Evolutionary conservation across 2,888 invertebrate species (phyloP).

Genomic region (Eupithecia vulgata): DNA sequence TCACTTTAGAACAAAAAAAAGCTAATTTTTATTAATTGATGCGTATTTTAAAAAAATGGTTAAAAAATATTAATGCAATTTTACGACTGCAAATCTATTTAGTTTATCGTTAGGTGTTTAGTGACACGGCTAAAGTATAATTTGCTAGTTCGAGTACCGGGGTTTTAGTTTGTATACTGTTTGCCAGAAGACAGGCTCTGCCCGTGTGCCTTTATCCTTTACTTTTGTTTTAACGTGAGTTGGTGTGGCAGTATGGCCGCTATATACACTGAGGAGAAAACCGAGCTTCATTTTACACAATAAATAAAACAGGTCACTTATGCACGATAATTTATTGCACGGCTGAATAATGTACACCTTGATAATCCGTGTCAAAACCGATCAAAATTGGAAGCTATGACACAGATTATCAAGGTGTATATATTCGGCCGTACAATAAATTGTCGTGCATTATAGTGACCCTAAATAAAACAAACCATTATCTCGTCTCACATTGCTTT

Average conservation of each 20-base stretch:
- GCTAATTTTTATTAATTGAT: slow-evolving; percentile 44
- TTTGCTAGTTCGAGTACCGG: slow-evolving; percentile 52
- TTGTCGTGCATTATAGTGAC: too few species aligned
- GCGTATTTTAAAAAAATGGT: slow-evolving; percentile 37
- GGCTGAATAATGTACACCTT: too few species aligned
- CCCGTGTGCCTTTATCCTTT: slow-evolving; percentile 32
- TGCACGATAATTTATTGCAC: too few species aligned
- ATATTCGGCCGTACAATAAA: too few species aligned
- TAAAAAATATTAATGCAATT: slow-evolving; percentile 45
- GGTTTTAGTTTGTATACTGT: slow-evolving; percentile 32
- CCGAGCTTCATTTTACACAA: not conserved
- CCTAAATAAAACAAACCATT: not conserved
- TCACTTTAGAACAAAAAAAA: slow-evolving; percentile 72
- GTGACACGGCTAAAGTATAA: slow-evolving; percentile 51
- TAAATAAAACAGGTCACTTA: too few species aligned
- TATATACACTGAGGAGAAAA: slow-evolving; percentile 14
- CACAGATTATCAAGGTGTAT: too few species aligned
- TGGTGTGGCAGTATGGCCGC: slow-evolving; percentile 5
- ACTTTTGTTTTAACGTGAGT: slow-evolving; percentile 9
- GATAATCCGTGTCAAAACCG: too few species aligned
- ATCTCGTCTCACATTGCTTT: not conserved
- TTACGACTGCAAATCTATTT: slow-evolving; percentile 62
- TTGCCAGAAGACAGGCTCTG: slow-evolving; percentile 34
- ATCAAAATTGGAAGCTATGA: too few species aligned
- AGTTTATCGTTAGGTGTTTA: slow-evolving; percentile 59